phyloP scores from a whole-genome alignment of 2,113 vertebrate genomes.

The Pterocles burchelli region DNA sequence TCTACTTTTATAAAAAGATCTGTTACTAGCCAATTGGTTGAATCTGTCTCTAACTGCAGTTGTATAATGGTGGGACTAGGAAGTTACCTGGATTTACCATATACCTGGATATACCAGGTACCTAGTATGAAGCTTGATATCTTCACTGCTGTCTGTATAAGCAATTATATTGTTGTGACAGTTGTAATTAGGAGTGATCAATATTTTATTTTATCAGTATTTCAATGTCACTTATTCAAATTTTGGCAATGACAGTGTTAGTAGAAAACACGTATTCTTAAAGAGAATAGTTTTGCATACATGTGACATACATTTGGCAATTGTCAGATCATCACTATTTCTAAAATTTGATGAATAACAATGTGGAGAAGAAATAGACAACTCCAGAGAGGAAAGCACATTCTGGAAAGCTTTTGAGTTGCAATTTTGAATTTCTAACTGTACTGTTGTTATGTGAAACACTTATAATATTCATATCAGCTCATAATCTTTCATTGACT shows the following conservation, averaged over 20 bases:
- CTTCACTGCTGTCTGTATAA: not conserved
- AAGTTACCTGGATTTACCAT: not conserved
- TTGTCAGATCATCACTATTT: not conserved
- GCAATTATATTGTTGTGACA: not conserved
- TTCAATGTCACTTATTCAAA: not conserved
- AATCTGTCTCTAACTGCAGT: not conserved
- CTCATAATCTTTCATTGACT: constrained; percentile 9
- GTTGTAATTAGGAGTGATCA: not conserved
- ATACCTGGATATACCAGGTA: no score
- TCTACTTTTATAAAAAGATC: not conserved
- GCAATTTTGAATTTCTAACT: not conserved
- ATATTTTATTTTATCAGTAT: not conserved
- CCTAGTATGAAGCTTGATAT: not conserved
- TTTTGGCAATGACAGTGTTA: not conserved
- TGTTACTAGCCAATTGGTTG: not conserved
- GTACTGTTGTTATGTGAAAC: not conserved
- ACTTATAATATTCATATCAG: not conserved
- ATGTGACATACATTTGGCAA: not conserved
- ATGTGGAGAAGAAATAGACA: not conserved
- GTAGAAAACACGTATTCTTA: not conserved
- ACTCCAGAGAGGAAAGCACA: not conserved
- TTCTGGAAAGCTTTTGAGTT: not conserved
- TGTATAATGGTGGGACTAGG: not conserved
- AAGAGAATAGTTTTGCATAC: not conserved
- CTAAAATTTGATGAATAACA: not conserved